Base-by-base conservation (phyloP, 2,113 vertebrate genomes). In the Lasiurus cinereus region DNA sequence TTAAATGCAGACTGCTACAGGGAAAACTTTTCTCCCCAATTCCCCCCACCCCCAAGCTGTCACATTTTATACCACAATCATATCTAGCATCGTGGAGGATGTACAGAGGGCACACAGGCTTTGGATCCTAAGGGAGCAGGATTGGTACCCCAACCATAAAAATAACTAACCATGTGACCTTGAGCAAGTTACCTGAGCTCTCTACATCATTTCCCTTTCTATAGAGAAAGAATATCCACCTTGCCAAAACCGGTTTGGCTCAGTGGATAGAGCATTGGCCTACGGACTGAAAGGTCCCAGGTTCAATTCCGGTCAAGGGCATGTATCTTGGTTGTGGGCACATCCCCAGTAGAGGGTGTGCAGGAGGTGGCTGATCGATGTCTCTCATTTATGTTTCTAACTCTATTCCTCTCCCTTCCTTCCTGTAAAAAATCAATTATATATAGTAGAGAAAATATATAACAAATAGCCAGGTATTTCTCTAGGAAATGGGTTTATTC, bases 111-210 rank as follows among this genome's bases (percentile, higher is more conserved):
- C 33, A 59, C 1, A 7, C 24, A 70, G 62, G 18, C 78, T 73
- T 92, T 95, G 48, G 36, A 21, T 89, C 12, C 22, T 19, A 31
- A 4, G 36, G 14, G n/a, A 87, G 24, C 43, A 85, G 64, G 21
- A 39, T 67, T 31, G 5, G 73, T 91, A 88, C 16, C 39, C 36
- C n/a, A 76, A 15, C 36, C 59, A 5, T 10, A 92, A 24, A 14
- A 59, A 6, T 87, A 74, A 46, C 15, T 36, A 76, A 48, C 50
- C 22, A 11, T 0, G 1, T 72, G 72, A 48, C 50, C 43, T 66
- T 87, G n/a, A 91, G 18, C 67, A 93, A 43, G 13, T 94, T 85
- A 27, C n/a, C 27, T 52, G 82, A 48, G 33, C 69, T 54, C 31
- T 88, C 36, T n/a, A 27, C 19, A 19, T 82, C 31, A 27, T 70